Base-by-base conservation (phyloP, 1,140 invertebrate genomes). In the Luehdorfia chinensis region DNA sequence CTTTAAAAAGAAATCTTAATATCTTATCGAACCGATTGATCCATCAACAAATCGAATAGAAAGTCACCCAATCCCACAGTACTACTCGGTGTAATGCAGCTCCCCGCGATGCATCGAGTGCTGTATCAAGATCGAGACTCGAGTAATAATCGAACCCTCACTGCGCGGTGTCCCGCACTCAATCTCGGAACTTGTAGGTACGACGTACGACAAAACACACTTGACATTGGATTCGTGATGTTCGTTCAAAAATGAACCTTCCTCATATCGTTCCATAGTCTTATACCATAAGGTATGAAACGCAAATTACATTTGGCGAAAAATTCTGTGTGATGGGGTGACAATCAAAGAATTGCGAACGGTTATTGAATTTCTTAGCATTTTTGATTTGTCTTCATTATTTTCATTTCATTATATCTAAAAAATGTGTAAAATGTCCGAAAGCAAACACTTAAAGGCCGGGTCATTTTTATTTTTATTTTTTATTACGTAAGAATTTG, bases 331-430 rank as follows among this genome's bases (percentile, higher is more conserved):
- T 64, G 67, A 71, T 76, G 66, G 72, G 71, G 76, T 75, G 69
- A 79, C 74, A 81, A 78, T 77, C 67, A 74, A 69, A 75, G 72
- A 81, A 79, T 75, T 68, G 65, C 47, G 60, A 63, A 70, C 66
- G 68, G 65, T 80, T 81, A 81, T 81, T 81, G 74, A 81, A 81
- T 84, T 76, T 78, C 75, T 78, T 75, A 78, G 64, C 64, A 79
- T 70, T 80, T 75, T 80, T 72, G 68, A 71, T 80, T 78, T 75
- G 54, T 70, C 62, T 71, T 69, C 59, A 21, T 21, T 21, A 21
- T 21, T 3, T 21, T 21, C 6, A 21, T 21, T 21, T 21, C 19
- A 21, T 21, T 21, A 6, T 3, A 3, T 21, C 2, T 21, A 21
- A 21, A 21, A 21, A 21, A 21, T 21, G 19, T 21, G 2, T 21